Evolutionary conservation across 2,888 invertebrate genomes (phyloP).

Genomic region (Xestia rhomboidea): DNA sequence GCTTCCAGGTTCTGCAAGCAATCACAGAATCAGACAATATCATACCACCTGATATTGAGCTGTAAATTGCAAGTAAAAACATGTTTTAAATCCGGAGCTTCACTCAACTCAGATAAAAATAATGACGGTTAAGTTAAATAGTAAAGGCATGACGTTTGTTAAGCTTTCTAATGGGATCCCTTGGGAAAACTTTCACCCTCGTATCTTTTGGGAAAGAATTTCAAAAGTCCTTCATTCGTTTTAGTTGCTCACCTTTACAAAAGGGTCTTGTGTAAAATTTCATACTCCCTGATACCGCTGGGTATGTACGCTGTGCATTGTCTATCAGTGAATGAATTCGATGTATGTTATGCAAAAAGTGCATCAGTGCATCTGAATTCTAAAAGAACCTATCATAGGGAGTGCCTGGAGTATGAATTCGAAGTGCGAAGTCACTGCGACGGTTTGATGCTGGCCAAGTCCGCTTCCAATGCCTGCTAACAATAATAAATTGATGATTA

Average conservation of each 20-base stretch:
- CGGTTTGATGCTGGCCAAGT: slow-evolving; percentile 63
- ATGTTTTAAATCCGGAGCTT: background rate
- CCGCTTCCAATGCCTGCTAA: slow-evolving; percentile 71
- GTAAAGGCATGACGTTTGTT: too few species aligned
- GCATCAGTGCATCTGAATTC: slow-evolving; percentile 29
- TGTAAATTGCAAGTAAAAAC: background rate
- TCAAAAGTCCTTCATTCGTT: background rate
- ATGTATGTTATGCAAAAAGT: slow-evolving; percentile 24
- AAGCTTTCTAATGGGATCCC: background rate
- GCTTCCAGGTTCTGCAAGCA: slow-evolving; percentile 49
- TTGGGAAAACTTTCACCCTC: background rate
- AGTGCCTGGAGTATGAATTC: slow-evolving; percentile 32
- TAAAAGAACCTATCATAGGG: background rate
- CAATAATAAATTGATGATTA: slow-evolving; percentile 35
- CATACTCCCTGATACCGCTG: background rate
- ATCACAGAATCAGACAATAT: slow-evolving; percentile 35
- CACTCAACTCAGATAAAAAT: background rate
- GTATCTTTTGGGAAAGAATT: background rate
- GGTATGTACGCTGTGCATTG: background rate
- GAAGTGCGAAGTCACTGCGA: slow-evolving; percentile 25
- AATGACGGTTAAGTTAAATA: too few species aligned
- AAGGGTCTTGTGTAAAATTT: background rate
- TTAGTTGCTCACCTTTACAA: background rate
- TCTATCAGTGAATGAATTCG: slow-evolving; percentile 4
- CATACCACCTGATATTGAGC: background rate